phyloP scores from a whole-genome alignment of 2,888 invertebrate genomes.

The Harpalus rubripes region DNA sequence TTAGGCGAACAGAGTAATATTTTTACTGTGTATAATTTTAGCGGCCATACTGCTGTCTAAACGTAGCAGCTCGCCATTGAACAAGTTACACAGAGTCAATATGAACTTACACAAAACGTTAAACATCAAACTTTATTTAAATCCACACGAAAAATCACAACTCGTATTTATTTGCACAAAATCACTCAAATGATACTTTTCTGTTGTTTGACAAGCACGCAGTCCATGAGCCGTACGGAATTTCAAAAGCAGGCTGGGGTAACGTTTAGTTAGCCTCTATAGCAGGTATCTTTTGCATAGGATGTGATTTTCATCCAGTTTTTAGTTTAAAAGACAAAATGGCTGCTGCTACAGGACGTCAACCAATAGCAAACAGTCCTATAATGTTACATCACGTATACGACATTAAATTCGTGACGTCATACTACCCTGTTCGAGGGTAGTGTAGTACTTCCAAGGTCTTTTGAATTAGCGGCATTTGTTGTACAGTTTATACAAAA shows the following conservation, averaged over 20 bases:
- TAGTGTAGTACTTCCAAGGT: constrained; percentile 77
- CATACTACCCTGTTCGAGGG: constrained; percentile 74
- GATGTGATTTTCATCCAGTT: constrained; percentile 82
- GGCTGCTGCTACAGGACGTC: constrained; percentile 78
- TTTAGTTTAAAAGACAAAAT: constrained; percentile 84
- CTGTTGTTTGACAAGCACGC: constrained; percentile 62
- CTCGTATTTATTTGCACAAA: constrained; percentile 63
- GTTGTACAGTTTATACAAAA: constrained; percentile 62
- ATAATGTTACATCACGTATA: constrained; percentile 74
- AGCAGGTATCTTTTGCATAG: constrained; percentile 80
- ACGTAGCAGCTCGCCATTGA: constrained; percentile 75
- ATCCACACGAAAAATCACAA: constrained; percentile 69
- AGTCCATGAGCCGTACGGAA: constrained; percentile 63
- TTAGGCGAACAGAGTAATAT: constrained; percentile 75
- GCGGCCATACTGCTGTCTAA: constrained; percentile 77
- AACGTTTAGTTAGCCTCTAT: constrained; percentile 80
- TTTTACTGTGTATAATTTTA: constrained; percentile 75
- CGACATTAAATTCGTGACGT: constrained; percentile 77
- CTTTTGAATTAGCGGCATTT: constrained; percentile 73
- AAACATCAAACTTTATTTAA: constrained; percentile 70
- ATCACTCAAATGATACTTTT: constrained; percentile 53
- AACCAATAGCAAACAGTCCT: constrained; percentile 76
- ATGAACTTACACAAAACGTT: constrained; percentile 18
- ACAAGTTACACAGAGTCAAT: constrained; percentile 67
- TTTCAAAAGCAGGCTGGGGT: constrained; percentile 64